These are phyloP conservation scores for Priapulus caudatus DNA, from an alignment of 2,888 invertebrate species.

Conservation along the genomic window DNA sequence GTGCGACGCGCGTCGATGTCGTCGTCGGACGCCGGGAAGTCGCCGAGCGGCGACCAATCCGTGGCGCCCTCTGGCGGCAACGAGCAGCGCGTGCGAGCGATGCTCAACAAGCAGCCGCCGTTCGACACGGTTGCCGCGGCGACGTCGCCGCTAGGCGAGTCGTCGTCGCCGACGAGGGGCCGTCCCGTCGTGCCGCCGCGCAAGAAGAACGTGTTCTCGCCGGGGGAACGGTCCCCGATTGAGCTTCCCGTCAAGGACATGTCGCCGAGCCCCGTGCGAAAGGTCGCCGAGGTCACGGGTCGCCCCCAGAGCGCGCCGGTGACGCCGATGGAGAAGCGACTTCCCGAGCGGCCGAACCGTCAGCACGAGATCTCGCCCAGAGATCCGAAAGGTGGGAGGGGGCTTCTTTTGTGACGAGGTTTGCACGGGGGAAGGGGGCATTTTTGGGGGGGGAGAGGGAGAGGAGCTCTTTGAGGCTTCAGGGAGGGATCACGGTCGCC, in stretches of 20 bases:
- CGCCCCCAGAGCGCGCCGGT: background rate
- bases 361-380: background rate
- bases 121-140: background rate
- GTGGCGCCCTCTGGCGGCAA: no score
- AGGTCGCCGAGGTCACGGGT: background rate
- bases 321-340: no score
- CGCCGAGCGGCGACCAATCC: no score
- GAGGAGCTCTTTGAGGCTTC: no score
- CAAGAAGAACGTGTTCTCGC: background rate
- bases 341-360: background rate
- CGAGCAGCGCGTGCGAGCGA: background rate
- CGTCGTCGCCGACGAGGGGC: background rate
- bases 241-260: background rate
- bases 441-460: no score
- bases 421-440: no score
- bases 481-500: no score
- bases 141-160: background rate
- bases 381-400: background rate
- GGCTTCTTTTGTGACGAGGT: no score
- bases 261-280: slow-evolving; percentile 1
- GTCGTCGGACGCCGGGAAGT: background rate
- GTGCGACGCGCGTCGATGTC: background rate
- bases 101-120: background rate
- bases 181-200: background rate
- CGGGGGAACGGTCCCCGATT: background rate